Evolutionary conservation across 2,888 invertebrate genomes (phyloP), one percentile per base, ranked within the genome.

Genomic region (Cyaniris semiargus): DNA sequence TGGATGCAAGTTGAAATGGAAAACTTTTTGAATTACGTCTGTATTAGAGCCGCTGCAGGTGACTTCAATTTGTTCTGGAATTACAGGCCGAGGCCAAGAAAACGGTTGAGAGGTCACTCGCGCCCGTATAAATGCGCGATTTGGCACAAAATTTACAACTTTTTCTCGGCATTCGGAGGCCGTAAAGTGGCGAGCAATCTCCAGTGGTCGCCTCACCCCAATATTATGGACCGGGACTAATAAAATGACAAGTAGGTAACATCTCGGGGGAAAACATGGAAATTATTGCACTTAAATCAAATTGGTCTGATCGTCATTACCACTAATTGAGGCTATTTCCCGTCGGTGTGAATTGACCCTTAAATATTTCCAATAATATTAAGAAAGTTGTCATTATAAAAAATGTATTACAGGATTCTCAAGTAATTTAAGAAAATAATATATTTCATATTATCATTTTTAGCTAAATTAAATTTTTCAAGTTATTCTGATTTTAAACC

Each of bases 81-180:
- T 87, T 87, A 89, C 86, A 83, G 85, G 83, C 83, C 83, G 85
- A 85, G 86, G 86, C 86, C 85, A 86, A 86, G 85, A 84, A 83
- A 85, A 86, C 87, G 76, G 79, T 78, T 70, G 71, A 77, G 88
- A 87, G 92, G 91, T 91, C 91, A 92, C 88, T 88, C 82, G 86
- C 79, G 89, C 88, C 87, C 87, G 91, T 89, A 92, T 90, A 91
- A 92, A 91, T 87, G 90, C 87, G 86, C 90, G 89, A 91, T 93
- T 92, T 89, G 89, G 86, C 83, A 87, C 88, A 87, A 90, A 93
- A 92, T 92, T 92, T 93, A 93, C 92, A 92, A 92, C 90, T 90
- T 91, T 91, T 91, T 91, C 90, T 87, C 88, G 84, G 84, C 86
- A 85, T 87, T 83, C 82, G 86, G 86, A 83, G 88, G 91, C 87